phyloP scores from a whole-genome alignment of 37 sponge, comb jelly and placozoan genomes.

The Halisarca cf. caerulea region DNA sequence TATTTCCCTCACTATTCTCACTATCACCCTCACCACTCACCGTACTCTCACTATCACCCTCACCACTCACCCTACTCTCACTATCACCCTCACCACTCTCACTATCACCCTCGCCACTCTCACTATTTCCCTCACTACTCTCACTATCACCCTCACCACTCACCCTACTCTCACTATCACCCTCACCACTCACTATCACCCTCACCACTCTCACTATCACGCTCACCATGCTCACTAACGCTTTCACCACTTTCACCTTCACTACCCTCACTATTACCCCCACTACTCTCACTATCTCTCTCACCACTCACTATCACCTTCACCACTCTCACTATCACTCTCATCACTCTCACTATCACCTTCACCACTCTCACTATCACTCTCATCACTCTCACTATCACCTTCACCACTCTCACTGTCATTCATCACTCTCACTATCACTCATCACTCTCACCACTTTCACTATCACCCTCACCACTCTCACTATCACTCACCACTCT shows the following conservation, averaged over 20 bases:
- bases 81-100: not conserved
- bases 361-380: not conserved
- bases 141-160: not conserved
- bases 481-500: too few species aligned
- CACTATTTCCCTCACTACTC: too few species aligned
- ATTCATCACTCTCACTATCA: too few species aligned
- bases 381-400: not conserved
- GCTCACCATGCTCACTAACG: too few species aligned
- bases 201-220: not conserved
- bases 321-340: not conserved
- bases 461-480: not conserved
- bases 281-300: not conserved
- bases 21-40: not conserved
- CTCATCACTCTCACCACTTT: too few species aligned
- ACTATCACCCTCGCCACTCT: not conserved
- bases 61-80: not conserved
- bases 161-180: not conserved
- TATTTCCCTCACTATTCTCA: not conserved
- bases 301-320: not conserved
- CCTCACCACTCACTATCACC: not conserved
- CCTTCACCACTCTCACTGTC: not conserved
- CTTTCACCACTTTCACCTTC: not conserved
- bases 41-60: not conserved
- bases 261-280: not conserved
- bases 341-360: not conserved